These are phyloP conservation scores for Opisthocomus hoazin DNA, from an alignment of 2,113 vertebrate genomes.

Conservation along the genomic window DNA sequence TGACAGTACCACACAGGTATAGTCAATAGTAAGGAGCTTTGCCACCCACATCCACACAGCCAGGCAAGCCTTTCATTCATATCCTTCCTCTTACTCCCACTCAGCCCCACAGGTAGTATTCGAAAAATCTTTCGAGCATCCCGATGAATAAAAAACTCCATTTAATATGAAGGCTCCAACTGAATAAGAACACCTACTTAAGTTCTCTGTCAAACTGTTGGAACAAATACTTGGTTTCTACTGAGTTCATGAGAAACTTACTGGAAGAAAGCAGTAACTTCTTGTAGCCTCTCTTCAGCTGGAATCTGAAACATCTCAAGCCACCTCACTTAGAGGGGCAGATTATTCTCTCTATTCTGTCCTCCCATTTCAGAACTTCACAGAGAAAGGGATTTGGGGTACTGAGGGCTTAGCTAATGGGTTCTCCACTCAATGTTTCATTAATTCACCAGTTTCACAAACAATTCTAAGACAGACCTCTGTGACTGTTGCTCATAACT, in stretches of 20 bases:
- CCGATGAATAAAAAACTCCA: neutral
- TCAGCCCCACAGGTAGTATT: neutral
- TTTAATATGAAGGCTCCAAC: neutral
- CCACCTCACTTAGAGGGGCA: neutral
- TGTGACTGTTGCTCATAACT: neutral
- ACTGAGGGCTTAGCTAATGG: neutral
- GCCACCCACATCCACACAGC: neutral
- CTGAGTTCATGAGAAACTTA: neutral
- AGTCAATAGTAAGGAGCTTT: neutral
- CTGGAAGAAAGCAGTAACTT: neutral
- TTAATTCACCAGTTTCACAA: neutral
- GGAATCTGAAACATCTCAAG: neutral
- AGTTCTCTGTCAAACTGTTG: neutral
- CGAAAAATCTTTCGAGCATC: neutral
- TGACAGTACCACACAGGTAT: neutral
- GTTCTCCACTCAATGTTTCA: neutral
- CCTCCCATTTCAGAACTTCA: neutral
- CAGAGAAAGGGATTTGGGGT: neutral
- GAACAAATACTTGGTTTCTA: neutral
- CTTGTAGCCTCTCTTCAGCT: neutral
- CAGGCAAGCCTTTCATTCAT: slow-evolving; percentile 12
- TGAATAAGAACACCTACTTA: neutral
- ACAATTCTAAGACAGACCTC: neutral
- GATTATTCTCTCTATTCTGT: neutral
- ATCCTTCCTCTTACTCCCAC: neutral